Base-by-base conservation (phyloP, 2,797 vertebrate genomes). In the Streptopelia turtur region DNA sequence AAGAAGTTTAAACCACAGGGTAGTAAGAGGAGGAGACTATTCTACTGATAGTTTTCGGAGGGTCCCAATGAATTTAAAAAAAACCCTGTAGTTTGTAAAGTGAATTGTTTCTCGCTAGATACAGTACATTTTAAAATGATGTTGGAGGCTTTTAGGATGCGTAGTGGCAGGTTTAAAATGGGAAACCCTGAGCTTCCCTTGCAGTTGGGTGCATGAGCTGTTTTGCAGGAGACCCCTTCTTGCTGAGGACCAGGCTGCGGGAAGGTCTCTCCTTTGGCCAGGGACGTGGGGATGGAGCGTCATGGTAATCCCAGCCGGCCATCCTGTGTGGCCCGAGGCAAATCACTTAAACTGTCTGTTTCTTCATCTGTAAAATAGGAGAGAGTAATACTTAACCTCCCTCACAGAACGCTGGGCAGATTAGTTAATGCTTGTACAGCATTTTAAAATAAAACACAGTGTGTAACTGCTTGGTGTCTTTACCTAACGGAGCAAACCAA, bases 1-100 rank as follows among this genome's bases (percentile, higher is more conserved):
- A 95, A 95, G 94, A 88, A 92, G 96, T 95, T 97, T 96, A 96
- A 96, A 89, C 83, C 66, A 83, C 18, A 5, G 89, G 93, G 86
- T 82, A 94, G 86, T 94, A 81, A 92, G 89, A 92, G 92, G 85
- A 89, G 93, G 87, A 86, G 83, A 82, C 94, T 96, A 5, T 23
- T 81, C 45, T 52, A 53, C 52, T 2, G 33, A 13, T 72, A 31
- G 72, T 96, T 92, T 95, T 85, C 43, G 66, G 71, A 60, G 53
- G 27, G 60, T 85, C 69, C 85, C 37, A 60, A 59, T 89, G 75
- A 82, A 74, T 70, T 70, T 43, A 75, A 71, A 78, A 24, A 57
- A n/a, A 2, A 9, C 35, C 28, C 37, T 55, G 57, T 33, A 81
- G 68, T 50, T 91, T 47, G 33, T 41, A 7, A 84, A 83, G 57